Evolutionary conservation across 2,113 vertebrate species (phyloP).

Genomic region (Macrotis lagotis): DNA sequence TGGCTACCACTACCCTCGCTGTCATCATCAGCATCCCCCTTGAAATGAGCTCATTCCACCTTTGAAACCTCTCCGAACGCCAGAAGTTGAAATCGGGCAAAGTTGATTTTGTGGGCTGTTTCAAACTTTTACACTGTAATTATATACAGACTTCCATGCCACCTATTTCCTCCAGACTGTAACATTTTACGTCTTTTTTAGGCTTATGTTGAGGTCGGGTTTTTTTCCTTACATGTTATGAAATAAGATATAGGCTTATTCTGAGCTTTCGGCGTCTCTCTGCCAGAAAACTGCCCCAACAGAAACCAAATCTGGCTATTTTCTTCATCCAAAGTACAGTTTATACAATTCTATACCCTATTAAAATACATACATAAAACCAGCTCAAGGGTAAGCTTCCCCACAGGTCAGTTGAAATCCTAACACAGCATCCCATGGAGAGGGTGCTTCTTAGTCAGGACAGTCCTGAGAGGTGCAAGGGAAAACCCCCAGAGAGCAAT

Average conservation of each 20-base stretch:
- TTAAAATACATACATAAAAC: conserved; percentile 68
- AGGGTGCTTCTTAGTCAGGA: not conserved
- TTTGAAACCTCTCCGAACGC: conserved; percentile 64
- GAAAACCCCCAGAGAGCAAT: conserved; percentile 23
- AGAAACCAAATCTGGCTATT: conserved; percentile 79
- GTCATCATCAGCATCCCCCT: conserved; percentile 51
- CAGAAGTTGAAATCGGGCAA: conserved; percentile 71
- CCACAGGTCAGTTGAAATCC: conserved; percentile 54
- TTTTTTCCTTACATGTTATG: conserved; percentile 75
- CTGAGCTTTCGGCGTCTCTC: conserved; percentile 73
- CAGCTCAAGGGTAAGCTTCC: conserved; percentile 58
- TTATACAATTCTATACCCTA: conserved; percentile 67
- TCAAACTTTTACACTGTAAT: conserved; percentile 69
- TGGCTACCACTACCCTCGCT: conserved; percentile 35
- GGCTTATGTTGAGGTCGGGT: conserved; percentile 56
- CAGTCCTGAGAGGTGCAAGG: conserved; percentile 27
- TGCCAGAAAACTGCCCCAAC: conserved; percentile 81
- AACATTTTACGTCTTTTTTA: conserved; percentile 81
- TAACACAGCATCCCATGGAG: conserved; percentile 34
- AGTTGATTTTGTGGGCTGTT: conserved; percentile 64
- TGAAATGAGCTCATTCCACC: conserved; percentile 69
- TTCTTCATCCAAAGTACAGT: conserved; percentile 72
- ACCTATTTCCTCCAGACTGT: conserved; percentile 68
- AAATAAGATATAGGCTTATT: conserved; percentile 79
- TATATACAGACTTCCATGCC: conserved; percentile 74